Evolutionary conservation across 2,888 invertebrate genomes (phyloP), one percentile per base, ranked within the genome.

Genomic region (Acanthoscelides obtectus): DNA sequence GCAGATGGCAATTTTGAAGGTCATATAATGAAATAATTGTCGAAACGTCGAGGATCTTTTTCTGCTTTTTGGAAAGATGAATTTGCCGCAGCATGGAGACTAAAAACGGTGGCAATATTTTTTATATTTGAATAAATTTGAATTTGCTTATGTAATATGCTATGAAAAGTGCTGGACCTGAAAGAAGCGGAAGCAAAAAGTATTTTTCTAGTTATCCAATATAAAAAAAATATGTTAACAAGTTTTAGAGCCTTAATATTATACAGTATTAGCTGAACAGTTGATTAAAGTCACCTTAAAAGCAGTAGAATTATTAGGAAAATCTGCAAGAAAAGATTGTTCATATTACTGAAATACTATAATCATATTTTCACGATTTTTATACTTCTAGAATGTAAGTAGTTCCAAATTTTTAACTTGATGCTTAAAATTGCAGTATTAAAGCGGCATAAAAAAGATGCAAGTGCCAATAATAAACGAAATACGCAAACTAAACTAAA

Each of bases 211-310:
- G 70, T 72, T 73, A 22, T 70, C 71, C 71, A 70, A 19, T 64
- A 64, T 64, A 20, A 19, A 69, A 45, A 45, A 45, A 64, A 22
- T 69, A 71, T 69, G 72, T 68, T 70, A 71, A 74, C 73, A 74
- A 77, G 72, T 74, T 78, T 76, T 81, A 81, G 80, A 83, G 81
- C 82, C 82, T 83, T 83, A 82, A 78, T 71, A 81, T 79, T 81
- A 78, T 80, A 80, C 82, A 82, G 81, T 83, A 82, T 83, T 83
- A 82, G 80, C 78, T 79, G 77, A 75, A 72, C 73, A 78, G 72
- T 74, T 75, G 75, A 76, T 75, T 77, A 71, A 71, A 72, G 69
- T 73, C 74, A 75, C 76, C 75, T 76, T 71, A 77, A 69, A 73
- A 74, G 69, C 75, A 70, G 69, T 75, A 72, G 71, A 71, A 64